Conservation (phyloP, 2,888 invertebrate genomes). For the Aricia artaxerxes region DNA sequence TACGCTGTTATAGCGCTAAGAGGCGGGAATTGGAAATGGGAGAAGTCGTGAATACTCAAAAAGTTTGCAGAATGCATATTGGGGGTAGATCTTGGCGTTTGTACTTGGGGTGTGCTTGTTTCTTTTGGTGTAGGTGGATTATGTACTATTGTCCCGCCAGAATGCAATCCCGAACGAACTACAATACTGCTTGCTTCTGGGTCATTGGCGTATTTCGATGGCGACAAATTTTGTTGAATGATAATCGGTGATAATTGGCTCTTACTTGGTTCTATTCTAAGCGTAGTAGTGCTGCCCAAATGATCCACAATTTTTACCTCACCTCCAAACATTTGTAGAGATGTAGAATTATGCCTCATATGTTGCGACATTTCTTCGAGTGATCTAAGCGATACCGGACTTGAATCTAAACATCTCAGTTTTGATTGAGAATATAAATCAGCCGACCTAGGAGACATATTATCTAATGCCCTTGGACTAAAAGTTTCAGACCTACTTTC, state of each 20-base stretch:
- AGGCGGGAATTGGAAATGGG: constrained; percentile 84
- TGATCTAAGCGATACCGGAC: constrained; percentile 71
- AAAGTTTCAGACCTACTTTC: constrained; percentile 66
- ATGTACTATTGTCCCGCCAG: constrained; percentile 89
- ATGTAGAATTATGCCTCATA: constrained; percentile 76
- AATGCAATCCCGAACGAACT: constrained; percentile 89
- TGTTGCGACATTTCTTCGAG: constrained; percentile 82
- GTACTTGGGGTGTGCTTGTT: constrained; percentile 64
- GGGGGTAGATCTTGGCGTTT: constrained; percentile 79
- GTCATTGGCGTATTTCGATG: constrained; percentile 66
- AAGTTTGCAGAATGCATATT: constrained; percentile 69
- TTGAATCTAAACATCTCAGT: constrained; percentile 74
- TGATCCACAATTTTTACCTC: constrained; percentile 88
- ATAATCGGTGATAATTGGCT: constrained; percentile 79
- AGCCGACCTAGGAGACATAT: constrained; percentile 63
- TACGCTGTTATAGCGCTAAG: constrained; percentile 85
- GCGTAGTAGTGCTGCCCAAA: constrained; percentile 84
- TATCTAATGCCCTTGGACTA: constrained; percentile 68
- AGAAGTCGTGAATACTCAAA: constrained; percentile 73
- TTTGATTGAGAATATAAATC: constrained; percentile 74
- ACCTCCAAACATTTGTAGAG: constrained; percentile 87
- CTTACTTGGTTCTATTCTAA: constrained; percentile 84
- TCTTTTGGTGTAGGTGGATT: constrained; percentile 80
- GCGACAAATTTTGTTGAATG: constrained; percentile 72
- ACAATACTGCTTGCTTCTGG: constrained; percentile 85